These are phyloP conservation scores for Scaptomyza pallida DNA, from an alignment of 1,140 invertebrate species.

Conservation along the genomic window DNA sequence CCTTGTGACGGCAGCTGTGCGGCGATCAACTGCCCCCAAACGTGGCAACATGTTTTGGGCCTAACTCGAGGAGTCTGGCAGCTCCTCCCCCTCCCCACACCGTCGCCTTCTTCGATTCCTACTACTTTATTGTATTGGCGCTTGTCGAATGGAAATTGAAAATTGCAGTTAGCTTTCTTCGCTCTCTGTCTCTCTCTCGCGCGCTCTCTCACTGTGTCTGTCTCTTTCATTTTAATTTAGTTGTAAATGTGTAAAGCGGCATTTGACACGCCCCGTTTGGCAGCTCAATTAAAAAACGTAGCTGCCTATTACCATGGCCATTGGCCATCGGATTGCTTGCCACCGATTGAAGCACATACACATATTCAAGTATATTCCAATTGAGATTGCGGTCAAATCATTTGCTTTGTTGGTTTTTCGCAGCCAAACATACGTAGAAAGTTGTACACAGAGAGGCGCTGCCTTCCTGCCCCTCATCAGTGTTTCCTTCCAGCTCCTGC, in stretches of 20 bases:
- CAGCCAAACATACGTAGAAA: slow-evolving; percentile 28
- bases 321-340: slow-evolving; percentile 39
- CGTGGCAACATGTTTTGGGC: slow-evolving; percentile 71
- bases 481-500: slow-evolving; percentile 1
- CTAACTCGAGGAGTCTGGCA: slow-evolving; percentile 47
- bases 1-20: slow-evolving; percentile 43
- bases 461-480: too few relatives aligned
- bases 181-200: not conserved
- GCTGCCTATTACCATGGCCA: slow-evolving; percentile 57
- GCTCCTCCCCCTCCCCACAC: not conserved
- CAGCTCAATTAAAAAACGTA: slow-evolving; percentile 79
- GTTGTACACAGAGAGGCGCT: slow-evolving; percentile 15
- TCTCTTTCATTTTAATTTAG: slow-evolving; percentile 62
- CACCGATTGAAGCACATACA: not conserved
- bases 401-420: slow-evolving; percentile 45
- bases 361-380: slow-evolving; percentile 21
- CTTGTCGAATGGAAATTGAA: slow-evolving; percentile 82
- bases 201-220: slow-evolving; percentile 20
- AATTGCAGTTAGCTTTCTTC: slow-evolving; percentile 79
- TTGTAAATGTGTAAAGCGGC: slow-evolving; percentile 83
- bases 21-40: slow-evolving; percentile 26
- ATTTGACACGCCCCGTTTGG: slow-evolving; percentile 77
- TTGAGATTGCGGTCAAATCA: slow-evolving; percentile 47
- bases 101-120: slow-evolving; percentile 31
- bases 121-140: slow-evolving; percentile 73